Percentiles rank a stretch among this genome's conserved stretches.
These are phyloP conservation scores for Laothoe populi DNA, from an alignment of 2,888 invertebrate genomes.

Conservation along the genomic window DNA sequence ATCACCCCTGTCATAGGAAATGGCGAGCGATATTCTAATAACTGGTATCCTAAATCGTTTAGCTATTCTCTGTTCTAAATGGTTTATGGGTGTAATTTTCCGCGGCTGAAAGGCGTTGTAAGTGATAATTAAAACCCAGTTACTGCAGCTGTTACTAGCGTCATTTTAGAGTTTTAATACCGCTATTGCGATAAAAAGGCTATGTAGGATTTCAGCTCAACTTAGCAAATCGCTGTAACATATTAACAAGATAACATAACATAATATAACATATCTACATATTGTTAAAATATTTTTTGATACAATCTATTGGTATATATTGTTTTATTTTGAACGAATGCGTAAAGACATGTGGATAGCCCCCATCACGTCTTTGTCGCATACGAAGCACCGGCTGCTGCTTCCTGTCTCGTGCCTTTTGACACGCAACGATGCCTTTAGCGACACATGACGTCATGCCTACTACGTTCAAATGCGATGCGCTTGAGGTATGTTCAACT, in stretches of 20 bases:
- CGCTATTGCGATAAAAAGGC: conserved; percentile 61
- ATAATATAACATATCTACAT: no score
- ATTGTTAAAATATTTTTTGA: conserved; percentile 34
- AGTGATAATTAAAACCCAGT: conserved; percentile 82
- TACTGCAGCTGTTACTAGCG: conserved; percentile 77
- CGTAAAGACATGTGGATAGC: conserved; percentile 34
- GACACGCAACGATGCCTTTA: conserved; percentile 43
- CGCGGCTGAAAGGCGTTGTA: conserved; percentile 75
- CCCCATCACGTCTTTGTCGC: conserved; percentile 29
- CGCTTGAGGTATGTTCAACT: conserved; percentile 45
- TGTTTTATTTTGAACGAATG: conserved; percentile 16
- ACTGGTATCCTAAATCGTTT: conserved; percentile 67
- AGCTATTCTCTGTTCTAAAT: conserved; percentile 68
- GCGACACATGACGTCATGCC: conserved; percentile 38
- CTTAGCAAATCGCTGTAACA: conserved; percentile 33
- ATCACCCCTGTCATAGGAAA: conserved; percentile 36
- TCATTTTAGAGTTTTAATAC: conserved; percentile 72
- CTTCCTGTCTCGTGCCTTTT: conserved; percentile 63
- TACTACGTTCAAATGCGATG: conserved; percentile 36
- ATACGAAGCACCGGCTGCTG: conserved; percentile 50
- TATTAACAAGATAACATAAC: neutral
- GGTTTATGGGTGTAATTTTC: conserved; percentile 78
- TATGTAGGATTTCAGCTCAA: conserved; percentile 49
- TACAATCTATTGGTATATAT: conserved; percentile 20
- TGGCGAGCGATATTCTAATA: conserved; percentile 58